Evolutionary conservation across 2,797 vertebrate species (phyloP), one percentile per base, ranked within the genome.

Genomic region (Euthynnus affinis): DNA sequence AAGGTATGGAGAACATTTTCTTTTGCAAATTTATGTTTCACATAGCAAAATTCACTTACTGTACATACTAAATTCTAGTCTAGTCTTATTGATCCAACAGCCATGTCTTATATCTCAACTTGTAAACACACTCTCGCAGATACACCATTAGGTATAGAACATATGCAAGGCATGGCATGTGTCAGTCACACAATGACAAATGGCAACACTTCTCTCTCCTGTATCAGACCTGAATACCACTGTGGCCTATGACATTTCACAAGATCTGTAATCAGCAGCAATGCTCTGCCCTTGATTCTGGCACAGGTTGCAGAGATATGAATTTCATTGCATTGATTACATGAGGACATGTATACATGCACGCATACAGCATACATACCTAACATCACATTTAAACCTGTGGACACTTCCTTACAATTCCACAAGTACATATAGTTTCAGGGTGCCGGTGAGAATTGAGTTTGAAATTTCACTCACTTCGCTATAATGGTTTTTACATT

Each of bases 211-310:
- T 66, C 83, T 73, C 49, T 79, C 73, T 62, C 77, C 70, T 71
- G 76, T 60, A 61, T 82, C 70, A 67, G 73, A 78, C 78, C 79
- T 23, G 65, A 82, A 93, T 90, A 82, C 81, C 88, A 80, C 65
- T 22, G 58, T 2, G 40, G 71, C 71, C 53, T 25, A 25, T 92
- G 90, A 87, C 88, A 91, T 94, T 92, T 93, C 74, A 80, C 60
- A n/a, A 70, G 71, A 72, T 69, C 72, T 37, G 71, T 78, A 80
- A 80, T 84, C 88, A 85, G 78, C 53, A 74, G 56, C 53, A 59
- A 70, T 44, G 67, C 3, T 78, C 85, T 83, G 74, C 80, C 71
- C 82, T 86, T 65, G 48, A 56, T 46, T 70, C 79, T 87, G 69
- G 69, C 70, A 61, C 7, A 25, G 13, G 64, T 74, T 71, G 6